Conservation (phyloP, 2,888 invertebrate genomes). For the Yponomeuta evonymella region DNA sequence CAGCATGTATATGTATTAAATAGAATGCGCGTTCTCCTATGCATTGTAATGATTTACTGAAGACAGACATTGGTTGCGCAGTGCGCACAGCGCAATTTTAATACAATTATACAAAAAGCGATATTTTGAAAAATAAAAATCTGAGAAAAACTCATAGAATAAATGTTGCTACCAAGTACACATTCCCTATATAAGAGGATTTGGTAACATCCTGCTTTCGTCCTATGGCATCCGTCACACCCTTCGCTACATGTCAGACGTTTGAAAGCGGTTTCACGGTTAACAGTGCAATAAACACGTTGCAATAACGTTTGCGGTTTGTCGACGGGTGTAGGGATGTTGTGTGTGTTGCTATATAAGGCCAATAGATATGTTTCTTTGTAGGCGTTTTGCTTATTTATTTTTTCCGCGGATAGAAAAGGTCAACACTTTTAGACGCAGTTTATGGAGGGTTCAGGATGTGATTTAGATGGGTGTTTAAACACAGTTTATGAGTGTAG, state of each 20-base stretch:
- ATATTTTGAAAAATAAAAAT: no score
- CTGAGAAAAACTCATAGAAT: no score
- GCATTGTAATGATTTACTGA: no score
- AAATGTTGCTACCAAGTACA: no score
- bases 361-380: background rate
- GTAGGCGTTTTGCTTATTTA: background rate
- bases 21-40: no score
- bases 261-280: background rate
- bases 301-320: constrained; percentile 1
- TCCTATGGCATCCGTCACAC: background rate
- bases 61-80: no score
- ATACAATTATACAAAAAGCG: no score
- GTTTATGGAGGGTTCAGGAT: background rate
- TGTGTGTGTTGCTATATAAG: background rate
- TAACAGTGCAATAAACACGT: constrained; percentile 4
- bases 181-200: no score
- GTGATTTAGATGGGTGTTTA: background rate
- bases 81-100: no score
- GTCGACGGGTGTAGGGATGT: background rate
- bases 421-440: background rate
- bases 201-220: no score
- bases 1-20: no score
- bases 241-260: background rate
- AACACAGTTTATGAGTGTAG: background rate
- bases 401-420: background rate